These are phyloP conservation scores for Melanophora roralis DNA, from an alignment of 2,888 invertebrate species.

Conservation along the genomic window DNA sequence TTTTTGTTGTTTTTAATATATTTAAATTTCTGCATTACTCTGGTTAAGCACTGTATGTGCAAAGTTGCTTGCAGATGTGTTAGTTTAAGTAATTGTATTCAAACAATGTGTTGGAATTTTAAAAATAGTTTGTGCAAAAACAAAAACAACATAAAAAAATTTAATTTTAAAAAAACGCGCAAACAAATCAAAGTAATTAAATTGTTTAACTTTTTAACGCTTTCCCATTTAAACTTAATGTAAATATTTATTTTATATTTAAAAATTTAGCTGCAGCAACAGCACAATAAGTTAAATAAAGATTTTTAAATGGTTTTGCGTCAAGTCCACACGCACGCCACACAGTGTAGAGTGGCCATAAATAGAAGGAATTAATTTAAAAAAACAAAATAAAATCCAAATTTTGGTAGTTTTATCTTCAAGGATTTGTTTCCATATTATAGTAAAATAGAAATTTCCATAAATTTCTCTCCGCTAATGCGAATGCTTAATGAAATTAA, in stretches of 20 bases:
- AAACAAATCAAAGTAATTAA: slow-evolving; percentile 53
- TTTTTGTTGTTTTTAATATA: no score
- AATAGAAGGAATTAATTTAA: no score
- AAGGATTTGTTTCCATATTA: no score
- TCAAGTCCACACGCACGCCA: slow-evolving; percentile 22
- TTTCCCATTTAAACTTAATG: slow-evolving; percentile 50
- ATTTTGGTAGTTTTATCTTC: no score
- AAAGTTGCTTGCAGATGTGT: background rate
- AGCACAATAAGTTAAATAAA: slow-evolving; percentile 40
- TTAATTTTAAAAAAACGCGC: slow-evolving; percentile 9
- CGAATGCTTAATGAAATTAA: no score
- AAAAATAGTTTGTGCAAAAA: slow-evolving; percentile 43
- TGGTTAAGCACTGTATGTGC: slow-evolving; percentile 14
- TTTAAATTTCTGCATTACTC: slow-evolving; percentile 7
- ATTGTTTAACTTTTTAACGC: slow-evolving; percentile 55
- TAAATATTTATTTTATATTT: slow-evolving; percentile 60
- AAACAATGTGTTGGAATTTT: slow-evolving; percentile 43
- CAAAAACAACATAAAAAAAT: slow-evolving; percentile 45
- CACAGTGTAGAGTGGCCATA: no score
- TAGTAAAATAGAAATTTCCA: no score
- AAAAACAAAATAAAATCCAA: no score
- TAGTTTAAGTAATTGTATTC: slow-evolving; percentile 12
- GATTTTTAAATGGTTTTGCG: slow-evolving; percentile 24
- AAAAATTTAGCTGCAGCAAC: slow-evolving; percentile 10
- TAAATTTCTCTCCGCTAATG: no score